Evolutionary conservation across 1,140 invertebrate species (phyloP), one percentile per base, ranked within the genome.

Genomic region (Elymnias hypermnestra): DNA sequence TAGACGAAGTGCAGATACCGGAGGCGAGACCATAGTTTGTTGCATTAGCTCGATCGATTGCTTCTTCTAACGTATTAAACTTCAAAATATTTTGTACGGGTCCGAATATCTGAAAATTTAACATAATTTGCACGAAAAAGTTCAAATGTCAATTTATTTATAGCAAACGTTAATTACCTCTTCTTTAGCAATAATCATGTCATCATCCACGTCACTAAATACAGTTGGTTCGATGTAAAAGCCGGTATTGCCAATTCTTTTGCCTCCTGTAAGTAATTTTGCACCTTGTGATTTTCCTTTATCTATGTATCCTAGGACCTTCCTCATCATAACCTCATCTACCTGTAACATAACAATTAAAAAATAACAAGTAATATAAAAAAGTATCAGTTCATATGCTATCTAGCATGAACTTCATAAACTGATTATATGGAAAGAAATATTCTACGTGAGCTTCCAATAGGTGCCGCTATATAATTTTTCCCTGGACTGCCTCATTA

Each of bases 1-100:
- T 85, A 77, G 97, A 90, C 26, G 93, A 94, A 1, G 95, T 97
- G 14, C 97, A 86, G 23, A 98, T 89, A 3, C 93, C 95, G 43
- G 96, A 92, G n/a, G 95, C 95, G 4, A 98, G 87, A 3, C 97
- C 97, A 75, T 97, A 98, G 18, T 87, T 87, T 0, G 95, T 96
- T 48, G 92, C 89, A 72, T 98, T 98, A 1, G 95, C 93, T 41
- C 95, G 89, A 47, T 95, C 92, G 39, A 98, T 94, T 1, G 95
- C 92, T 86, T 98, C 96, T 0, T 98, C 94, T 10, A 97, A 67
- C 10, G 90, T 91, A 31, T 94, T 92, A 63, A 98, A 98, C 71
- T 96, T 96, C 17, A 98, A 81, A 43, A 98, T 95, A 31, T 89
- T 91, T 86, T 96, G 94, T 0, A 98, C 96, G 0, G 97, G 96